These are phyloP conservation scores for Bubo blakistoni DNA, from an alignment of 2,113 vertebrate species.

Conservation along the genomic window DNA sequence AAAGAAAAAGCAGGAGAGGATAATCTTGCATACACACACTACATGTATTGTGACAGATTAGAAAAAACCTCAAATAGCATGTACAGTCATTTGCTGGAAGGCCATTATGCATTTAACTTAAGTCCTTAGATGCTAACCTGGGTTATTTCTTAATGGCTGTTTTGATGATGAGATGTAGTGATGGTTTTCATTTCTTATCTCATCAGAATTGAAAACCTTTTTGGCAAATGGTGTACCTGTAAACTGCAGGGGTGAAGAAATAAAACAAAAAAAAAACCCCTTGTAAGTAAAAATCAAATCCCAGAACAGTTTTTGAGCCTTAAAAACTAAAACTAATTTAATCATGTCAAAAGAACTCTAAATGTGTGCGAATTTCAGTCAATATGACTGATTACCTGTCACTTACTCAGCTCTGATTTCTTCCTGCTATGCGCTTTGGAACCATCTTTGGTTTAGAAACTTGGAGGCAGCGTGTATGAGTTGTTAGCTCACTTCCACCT, in stretches of 20 bases:
- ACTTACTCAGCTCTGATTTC: not conserved
- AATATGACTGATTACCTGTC: conserved; percentile 43
- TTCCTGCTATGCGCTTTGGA: not conserved
- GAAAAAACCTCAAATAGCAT: not conserved
- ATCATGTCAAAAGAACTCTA: not conserved
- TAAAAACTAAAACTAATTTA: not conserved
- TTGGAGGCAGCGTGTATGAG: fast-evolving
- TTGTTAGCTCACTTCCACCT: not conserved
- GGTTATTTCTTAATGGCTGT: not conserved
- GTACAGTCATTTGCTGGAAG: not conserved
- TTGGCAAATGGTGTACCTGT: not conserved
- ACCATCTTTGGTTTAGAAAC: not conserved
- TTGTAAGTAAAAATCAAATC: not conserved
- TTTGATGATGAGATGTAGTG: not conserved
- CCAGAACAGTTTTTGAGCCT: not conserved
- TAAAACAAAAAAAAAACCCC: not conserved
- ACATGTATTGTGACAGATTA: not conserved
- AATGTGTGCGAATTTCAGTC: conserved; percentile 25
- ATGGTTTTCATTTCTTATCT: not conserved
- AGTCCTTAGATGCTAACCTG: not conserved
- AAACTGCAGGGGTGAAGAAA: not conserved
- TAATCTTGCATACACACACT: not conserved
- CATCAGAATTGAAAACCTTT: not conserved
- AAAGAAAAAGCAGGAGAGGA: not conserved
- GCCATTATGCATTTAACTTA: not conserved